Evolutionary conservation across 2,797 vertebrate genomes (phyloP), one percentile per base, ranked within the genome.

Genomic region (Gymnothorax reevesii): DNA sequence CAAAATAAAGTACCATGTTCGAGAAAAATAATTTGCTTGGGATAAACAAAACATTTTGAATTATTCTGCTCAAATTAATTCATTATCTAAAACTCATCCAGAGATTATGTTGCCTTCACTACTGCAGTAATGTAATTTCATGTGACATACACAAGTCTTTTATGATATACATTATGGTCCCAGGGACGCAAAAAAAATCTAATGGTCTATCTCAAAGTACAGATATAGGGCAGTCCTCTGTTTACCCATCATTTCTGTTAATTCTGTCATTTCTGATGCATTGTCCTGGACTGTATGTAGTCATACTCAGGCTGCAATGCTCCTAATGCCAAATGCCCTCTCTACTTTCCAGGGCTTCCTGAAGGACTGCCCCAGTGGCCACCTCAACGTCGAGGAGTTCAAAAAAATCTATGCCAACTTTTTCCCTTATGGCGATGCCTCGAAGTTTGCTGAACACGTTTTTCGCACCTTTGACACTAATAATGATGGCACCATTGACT

Each of bases 331-430:
- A 22, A 42, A 80, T 59, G 42, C 2, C 49, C 20, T 27, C 12
- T 62, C 52, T 57, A n/a, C 42, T 71, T 27, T 52, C n/a, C 88
- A 97, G 96, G 96, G 96, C 59, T 97, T 97, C 89, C 92, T 97
- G 86, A 97, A 97, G 92, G 96, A 97, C 84, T 97, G 96, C 85
- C 96, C 96, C 87, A 97, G 95, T 27, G 96, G 96, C 15, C 96
- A 95, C 80, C 92, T 97, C 83, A 97, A 96, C 1, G 96, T 97
- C n/a, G 96, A 97, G 85, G 96, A 97, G 92, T 97, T 97, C 92
- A 97, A 97, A 90, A 97, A 97, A 92, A 97, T 97, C 89, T 97
- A 97, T 3, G 96, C 96, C 89, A 97, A 97, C 88, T 97, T 97
- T 93, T 97, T 97, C 89, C 96, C 96, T 0, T 97, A 97, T 2